Conservation (phyloP, 2,888 invertebrate genomes). For the Apotomis capreana region DNA sequence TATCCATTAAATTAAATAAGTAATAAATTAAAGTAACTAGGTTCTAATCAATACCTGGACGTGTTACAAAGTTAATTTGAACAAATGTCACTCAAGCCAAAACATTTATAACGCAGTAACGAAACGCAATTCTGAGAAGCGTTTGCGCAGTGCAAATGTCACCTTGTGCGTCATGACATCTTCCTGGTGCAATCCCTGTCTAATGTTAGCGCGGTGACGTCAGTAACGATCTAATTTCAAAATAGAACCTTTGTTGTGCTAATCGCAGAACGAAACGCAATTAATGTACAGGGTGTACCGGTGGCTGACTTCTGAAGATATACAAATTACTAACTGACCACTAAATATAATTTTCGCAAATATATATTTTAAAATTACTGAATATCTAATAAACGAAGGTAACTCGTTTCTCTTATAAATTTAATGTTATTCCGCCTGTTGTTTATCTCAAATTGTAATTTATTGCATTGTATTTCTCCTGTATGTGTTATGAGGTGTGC, state of each 20-base stretch:
- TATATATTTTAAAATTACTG: no score
- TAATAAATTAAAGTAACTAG: not conserved
- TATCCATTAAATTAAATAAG: no score
- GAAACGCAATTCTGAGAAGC: constrained; percentile 31
- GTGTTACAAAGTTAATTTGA: not conserved
- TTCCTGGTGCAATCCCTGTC: constrained; percentile 65
- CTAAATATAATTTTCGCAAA: no score
- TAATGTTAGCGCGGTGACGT: constrained; percentile 63
- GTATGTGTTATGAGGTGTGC: no score
- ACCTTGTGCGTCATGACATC: constrained; percentile 58
- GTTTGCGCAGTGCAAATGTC: constrained; percentile 56
- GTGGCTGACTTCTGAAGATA: not conserved
- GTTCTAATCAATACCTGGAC: not conserved
- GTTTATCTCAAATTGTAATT: no score
- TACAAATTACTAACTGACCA: no score
- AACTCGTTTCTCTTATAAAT: no score
- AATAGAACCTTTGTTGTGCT: constrained; percentile 47
- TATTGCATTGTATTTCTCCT: no score
- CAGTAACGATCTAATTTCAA: constrained; percentile 61
- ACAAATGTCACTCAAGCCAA: constrained; percentile 27
- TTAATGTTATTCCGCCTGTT: no score
- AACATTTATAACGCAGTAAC: constrained; percentile 31
- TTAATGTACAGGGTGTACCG: constrained; percentile 5
- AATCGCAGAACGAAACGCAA: constrained; percentile 28
- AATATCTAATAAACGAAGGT: no score